Evolutionary conservation across 2,797 vertebrate genomes (phyloP), one percentile per base, ranked within the genome.

Genomic region (Phoebastria nigripes): DNA sequence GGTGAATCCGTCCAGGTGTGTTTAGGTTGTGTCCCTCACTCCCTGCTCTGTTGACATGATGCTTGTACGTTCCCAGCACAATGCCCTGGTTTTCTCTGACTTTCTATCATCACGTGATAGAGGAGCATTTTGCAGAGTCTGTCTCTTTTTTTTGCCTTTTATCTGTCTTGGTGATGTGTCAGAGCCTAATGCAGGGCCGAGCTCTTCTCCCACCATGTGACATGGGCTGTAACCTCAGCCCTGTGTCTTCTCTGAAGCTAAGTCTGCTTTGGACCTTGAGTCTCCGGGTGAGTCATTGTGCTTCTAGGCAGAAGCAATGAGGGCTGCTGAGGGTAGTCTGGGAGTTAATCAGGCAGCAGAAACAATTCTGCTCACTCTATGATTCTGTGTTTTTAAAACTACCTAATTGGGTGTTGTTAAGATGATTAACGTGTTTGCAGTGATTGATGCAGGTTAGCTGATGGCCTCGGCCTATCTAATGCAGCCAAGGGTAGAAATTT

Each of bases 221-320:
- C 0, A 3, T 66, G 67, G 93, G 90, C 82, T 82, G n/a, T 83
- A 95, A 87, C 79, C 87, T 95, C 82, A 91, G 78, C 39, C 61
- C 56, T 49, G 8, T 82, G 72, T 52, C 84, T 87, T 91, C n/a
- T 93, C 51, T 88, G 69, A 87, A 85, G 67, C 67, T 80, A 82
- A 91, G 95, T 91, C 59, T 42, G 81, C 82, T 95, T 94, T 96
- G 89, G 52, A 52, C 58, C 49, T 73, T 73, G 78, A 82, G 87
- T 77, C 37, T 58, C 28, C 51, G 92, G 77, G 86, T 94, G 87
- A 93, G 87, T 97, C 94, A 91, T 67, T 51, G 51, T 3, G 17
- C 72, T 82, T 82, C 39, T 63, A 74, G 89, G 76, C 71, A 93
- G 83, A 85, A 80, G 66, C 0, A 0, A 46, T 76, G 67, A 92